A percentile compares a stretch with the other conserved stretches of the same genome.
phyloP scores from a whole-genome alignment of 2,888 invertebrate species.

The Oscheius myriophilus region DNA sequence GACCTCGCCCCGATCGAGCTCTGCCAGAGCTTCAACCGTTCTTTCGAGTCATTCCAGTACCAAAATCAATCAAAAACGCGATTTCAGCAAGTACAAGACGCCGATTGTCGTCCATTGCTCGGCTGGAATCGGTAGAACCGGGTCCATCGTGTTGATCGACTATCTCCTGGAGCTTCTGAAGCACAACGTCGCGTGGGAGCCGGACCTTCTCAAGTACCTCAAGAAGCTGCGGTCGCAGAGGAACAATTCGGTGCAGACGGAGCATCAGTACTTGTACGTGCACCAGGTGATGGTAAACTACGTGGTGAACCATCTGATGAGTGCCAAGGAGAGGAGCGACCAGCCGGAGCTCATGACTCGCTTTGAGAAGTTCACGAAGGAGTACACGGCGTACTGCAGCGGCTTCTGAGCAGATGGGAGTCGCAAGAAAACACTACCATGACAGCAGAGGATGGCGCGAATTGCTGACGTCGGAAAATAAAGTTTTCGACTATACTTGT shows the following conservation, averaged over 20 bases:
- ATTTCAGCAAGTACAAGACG: neutral
- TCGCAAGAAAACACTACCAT: no score
- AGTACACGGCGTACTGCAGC: no score
- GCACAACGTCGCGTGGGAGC: neutral
- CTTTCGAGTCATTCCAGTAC: neutral
- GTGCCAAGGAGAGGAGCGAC: no score
- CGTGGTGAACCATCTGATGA: no score
- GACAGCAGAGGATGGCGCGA: no score
- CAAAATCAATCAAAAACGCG: no score
- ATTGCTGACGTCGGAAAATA: no score
- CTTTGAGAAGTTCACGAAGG: no score
- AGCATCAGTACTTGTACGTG: slow-evolving; percentile 17
- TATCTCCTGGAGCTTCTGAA: neutral
- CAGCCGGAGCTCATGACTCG: no score
- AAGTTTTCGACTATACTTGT: no score
- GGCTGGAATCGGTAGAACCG: slow-evolving; percentile 9
- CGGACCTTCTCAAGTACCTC: neutral
- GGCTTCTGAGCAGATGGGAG: no score
- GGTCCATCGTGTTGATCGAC: slow-evolving; percentile 16
- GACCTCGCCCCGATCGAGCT: slow-evolving; percentile 11
- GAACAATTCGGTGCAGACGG: slow-evolving; percentile 16
- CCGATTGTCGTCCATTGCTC: slow-evolving; percentile 6
- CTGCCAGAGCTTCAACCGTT: neutral
- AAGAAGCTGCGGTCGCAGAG: neutral
- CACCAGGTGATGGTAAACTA: slow-evolving; percentile 13